A percentile compares a stretch with the other conserved stretches of the same genome.
Evolutionary conservation across 2,888 invertebrate genomes (phyloP).

Genomic region (Lamproptera curius): DNA sequence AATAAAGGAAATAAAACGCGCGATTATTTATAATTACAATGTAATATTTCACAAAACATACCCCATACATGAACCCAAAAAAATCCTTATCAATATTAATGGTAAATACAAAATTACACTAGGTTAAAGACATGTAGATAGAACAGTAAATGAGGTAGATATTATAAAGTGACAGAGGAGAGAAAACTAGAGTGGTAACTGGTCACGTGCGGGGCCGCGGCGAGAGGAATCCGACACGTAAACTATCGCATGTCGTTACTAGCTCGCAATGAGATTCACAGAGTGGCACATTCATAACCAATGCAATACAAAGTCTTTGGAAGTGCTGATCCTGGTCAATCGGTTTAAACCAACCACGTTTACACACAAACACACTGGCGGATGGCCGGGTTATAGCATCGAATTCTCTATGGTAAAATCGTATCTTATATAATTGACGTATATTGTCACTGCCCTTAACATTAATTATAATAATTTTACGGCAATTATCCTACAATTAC

Average conservation of each 20-base stretch:
- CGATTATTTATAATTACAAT: slow-evolving; percentile 75
- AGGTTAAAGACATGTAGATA: slow-evolving; percentile 60
- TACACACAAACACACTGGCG: slow-evolving; percentile 3
- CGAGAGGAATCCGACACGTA: slow-evolving; percentile 37
- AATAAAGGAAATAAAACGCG: slow-evolving; percentile 54
- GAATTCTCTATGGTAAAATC: slow-evolving; percentile 32
- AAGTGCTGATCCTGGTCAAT: slow-evolving; percentile 4
- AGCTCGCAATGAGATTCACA: slow-evolving; percentile 61
- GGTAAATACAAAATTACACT: slow-evolving; percentile 74
- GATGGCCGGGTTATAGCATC: slow-evolving; percentile 6
- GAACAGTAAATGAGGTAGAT: slow-evolving; percentile 69
- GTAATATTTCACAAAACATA: slow-evolving; percentile 76
- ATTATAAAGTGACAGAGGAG: slow-evolving; percentile 34
- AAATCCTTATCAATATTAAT: slow-evolving; percentile 56
- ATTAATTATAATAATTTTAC: slow-evolving; percentile 40
- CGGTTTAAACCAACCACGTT: slow-evolving; percentile 4
- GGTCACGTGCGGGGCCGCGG: slow-evolving; percentile 46
- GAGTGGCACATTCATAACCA: slow-evolving; percentile 20
- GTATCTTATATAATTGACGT: slow-evolving; percentile 63
- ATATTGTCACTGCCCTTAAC: slow-evolving; percentile 63
- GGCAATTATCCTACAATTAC: slow-evolving; percentile 37
- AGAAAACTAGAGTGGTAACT: slow-evolving; percentile 31
- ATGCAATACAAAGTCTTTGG: slow-evolving; percentile 15
- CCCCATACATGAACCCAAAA: slow-evolving; percentile 71
- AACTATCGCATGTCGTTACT: no score